Evolutionary conservation across 1,140 invertebrate genomes (phyloP).

Genomic region (Drosophila subpulchrella): DNA sequence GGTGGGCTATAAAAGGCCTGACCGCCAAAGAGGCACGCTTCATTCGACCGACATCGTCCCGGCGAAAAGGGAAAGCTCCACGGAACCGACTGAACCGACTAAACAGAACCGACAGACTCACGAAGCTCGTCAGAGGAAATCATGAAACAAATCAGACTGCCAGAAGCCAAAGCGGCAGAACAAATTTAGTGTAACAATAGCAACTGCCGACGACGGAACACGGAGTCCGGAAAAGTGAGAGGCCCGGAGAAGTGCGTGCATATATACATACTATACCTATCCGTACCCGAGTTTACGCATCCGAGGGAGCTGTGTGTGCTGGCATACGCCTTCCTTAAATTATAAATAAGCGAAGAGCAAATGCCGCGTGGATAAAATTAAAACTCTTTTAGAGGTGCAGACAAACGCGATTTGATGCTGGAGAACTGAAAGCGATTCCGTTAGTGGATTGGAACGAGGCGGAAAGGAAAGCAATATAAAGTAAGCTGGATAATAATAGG

Average conservation of each 20-base stretch:
- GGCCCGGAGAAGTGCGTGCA: conserved; percentile 29
- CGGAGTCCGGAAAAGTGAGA: conserved; percentile 22
- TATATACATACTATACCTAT: conserved; percentile 20
- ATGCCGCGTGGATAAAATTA: conserved; percentile 54
- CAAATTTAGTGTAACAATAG: conserved; percentile 75
- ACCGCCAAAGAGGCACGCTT: conserved; percentile 46
- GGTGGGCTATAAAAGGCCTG: conserved; percentile 69
- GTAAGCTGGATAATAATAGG: background rate
- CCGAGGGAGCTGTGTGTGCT: conserved; percentile 29
- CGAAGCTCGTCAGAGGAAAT: conserved; percentile 60
- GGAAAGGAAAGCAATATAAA: conserved; percentile 2
- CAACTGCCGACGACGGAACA: conserved; percentile 59
- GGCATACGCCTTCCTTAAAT: conserved; percentile 44
- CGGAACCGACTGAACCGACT: background rate
- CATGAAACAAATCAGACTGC: conserved; percentile 47
- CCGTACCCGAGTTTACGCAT: conserved; percentile 21
- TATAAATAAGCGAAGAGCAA: conserved; percentile 66
- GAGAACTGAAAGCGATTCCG: conserved; percentile 7
- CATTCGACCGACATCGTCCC: conserved; percentile 58
- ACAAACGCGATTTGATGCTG: conserved; percentile 31
- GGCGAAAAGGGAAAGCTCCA: conserved; percentile 54
- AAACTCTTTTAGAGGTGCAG: conserved; percentile 35
- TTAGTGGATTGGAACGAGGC: background rate
- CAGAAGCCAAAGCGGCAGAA: conserved; percentile 50
- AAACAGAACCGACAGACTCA: conserved; percentile 34